These are phyloP conservation scores for Emys orbicularis DNA, from an alignment of 2,797 vertebrate genomes.

Conservation along the genomic window DNA sequence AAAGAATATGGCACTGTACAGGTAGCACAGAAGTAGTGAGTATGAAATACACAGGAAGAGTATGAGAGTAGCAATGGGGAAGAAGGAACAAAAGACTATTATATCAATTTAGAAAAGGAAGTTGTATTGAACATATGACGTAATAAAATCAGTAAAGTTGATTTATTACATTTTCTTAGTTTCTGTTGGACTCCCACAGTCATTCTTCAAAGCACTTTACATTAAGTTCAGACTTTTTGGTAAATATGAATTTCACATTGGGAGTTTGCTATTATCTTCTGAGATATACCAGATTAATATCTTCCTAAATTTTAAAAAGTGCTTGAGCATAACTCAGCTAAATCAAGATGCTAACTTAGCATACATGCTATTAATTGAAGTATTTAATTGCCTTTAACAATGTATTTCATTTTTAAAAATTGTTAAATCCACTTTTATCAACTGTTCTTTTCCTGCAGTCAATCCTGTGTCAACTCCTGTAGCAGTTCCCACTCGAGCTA, in stretches of 20 bases:
- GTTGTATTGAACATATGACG: neutral
- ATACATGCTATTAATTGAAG: constrained; percentile 51
- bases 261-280: neutral
- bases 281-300: neutral
- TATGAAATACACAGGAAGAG: neutral
- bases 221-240: neutral
- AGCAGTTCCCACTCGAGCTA: constrained; percentile 75
- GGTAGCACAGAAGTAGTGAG: neutral
- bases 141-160: neutral
- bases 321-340: constrained; percentile 23
- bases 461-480: constrained; percentile 77
- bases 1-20: neutral
- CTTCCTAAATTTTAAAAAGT: neutral
- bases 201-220: neutral
- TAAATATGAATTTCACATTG: neutral
- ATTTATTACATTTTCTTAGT: accelerated
- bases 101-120: neutral
- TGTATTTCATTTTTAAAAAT: constrained; percentile 56
- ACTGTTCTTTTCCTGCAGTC: constrained; percentile 82
- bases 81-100: neutral
- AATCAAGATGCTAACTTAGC: constrained; percentile 34
- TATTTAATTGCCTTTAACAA: constrained; percentile 52
- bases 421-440: constrained; percentile 41
- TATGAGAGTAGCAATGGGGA: neutral
- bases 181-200: neutral